A percentile compares a stretch with the other conserved stretches of the same genome.
Conservation (phyloP, 2,113 vertebrate genomes). For the Takifugu bimaculatus region DNA sequence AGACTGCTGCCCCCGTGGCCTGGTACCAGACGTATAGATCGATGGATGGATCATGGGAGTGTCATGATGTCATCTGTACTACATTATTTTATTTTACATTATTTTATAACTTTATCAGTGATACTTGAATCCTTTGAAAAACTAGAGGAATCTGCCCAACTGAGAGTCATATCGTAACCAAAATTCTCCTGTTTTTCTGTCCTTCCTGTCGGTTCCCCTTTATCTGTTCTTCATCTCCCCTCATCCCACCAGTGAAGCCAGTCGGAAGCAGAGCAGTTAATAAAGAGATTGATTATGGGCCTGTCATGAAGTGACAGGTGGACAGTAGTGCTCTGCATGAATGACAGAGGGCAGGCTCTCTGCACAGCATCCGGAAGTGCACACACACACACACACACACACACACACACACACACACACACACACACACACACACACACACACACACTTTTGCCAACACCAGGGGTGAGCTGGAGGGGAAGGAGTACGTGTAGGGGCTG, state of each 20-base stretch:
- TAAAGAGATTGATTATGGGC: conserved; percentile 97
- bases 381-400: conserved; percentile 31
- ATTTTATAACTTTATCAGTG: too few relatives aligned
- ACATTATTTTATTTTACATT: too few relatives aligned
- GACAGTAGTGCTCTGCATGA: conserved; percentile 88
- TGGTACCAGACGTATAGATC: too few relatives aligned
- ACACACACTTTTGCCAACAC: conserved; percentile 76
- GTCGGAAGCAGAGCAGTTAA: conserved; percentile 90
- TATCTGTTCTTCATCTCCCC: conserved; percentile 49
- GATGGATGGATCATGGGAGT: too few relatives aligned
- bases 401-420: conserved; percentile 24
- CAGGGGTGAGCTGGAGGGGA: conserved; percentile 34
- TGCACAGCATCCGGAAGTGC: conserved; percentile 80
- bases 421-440: conserved; percentile 20
- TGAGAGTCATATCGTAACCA: too few relatives aligned
- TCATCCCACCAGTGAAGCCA: conserved; percentile 63
- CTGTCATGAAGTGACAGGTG: conserved; percentile 95
- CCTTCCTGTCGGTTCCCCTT: neutral
- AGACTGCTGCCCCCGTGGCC: too few relatives aligned
- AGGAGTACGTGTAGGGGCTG: conserved; percentile 14
- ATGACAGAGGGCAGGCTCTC: conserved; percentile 91
- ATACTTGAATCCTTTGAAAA: too few relatives aligned
- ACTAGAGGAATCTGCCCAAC: too few relatives aligned
- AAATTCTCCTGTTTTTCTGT: neutral
- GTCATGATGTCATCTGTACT: too few relatives aligned